Evolutionary conservation across 2,888 invertebrate genomes (phyloP), one percentile per base, ranked within the genome.

Genomic region (Galeruca laticollis): DNA sequence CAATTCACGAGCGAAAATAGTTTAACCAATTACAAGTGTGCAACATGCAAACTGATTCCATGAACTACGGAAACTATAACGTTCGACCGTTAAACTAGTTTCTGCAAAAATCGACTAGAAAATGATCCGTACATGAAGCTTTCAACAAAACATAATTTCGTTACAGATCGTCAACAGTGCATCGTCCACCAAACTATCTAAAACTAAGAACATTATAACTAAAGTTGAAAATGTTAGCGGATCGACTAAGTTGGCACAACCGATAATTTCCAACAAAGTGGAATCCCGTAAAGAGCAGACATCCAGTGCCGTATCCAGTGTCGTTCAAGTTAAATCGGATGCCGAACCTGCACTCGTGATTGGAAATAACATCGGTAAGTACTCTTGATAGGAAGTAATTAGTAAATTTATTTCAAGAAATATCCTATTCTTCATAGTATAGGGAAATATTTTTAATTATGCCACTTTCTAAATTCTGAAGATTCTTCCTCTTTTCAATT

Each of bases 281-380:
- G 88, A 91, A 60, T 69, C 66, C 49, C 71, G 68, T 31, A 75
- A 74, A 51, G 69, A 75, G 26, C 59, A 63, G 5, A 59, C 60
- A 59, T 63, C 73, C 49, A 69, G 57, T 60, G 84, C 90, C 21
- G 87, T 81, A 60, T 77, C 81, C 67, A 80, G 79, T 63, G 75
- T 79, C 51, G 79, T 81, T 9, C 76, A 80, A 64, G 77, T 80
- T 2, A 81, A 81, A 68, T 74, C 79, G 1, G 88, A 89, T 60
- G 89, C 89, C 76, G 90, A 91, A 70, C 89, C 90, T 15, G 88
- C 90, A 52, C 84, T 89, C 59, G 87, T 90, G 35, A 75, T 84
- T 13, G 92, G 92, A 70, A 75, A 75, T 49, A 70, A 73, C 47
- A 75, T 75, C 8, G 73, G 70, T 68, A 37, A 40, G 20, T 49